Percentiles rank a stretch among this genome's conserved stretches.
phyloP scores from a whole-genome alignment of 2,113 vertebrate genomes.

The Zapus hudsonius region DNA sequence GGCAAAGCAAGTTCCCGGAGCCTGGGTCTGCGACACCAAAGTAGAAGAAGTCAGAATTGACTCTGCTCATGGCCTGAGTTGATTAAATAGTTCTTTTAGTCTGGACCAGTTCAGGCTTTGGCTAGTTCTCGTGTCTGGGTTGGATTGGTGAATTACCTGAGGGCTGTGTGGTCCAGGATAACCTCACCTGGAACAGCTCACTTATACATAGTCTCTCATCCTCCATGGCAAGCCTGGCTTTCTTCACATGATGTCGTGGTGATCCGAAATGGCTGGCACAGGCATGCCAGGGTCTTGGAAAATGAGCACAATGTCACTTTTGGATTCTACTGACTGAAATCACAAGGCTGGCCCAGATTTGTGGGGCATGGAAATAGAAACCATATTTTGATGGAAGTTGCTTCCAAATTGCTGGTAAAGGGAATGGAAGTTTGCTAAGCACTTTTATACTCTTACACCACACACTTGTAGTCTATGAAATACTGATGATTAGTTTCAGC shows the following conservation, averaged over 20 bases:
- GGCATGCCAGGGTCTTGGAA: not conserved
- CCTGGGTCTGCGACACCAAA: not conserved
- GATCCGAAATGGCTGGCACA: not conserved
- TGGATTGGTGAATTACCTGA: not conserved
- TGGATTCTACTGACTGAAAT: not conserved
- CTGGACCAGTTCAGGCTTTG: not conserved
- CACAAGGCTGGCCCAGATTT: not conserved
- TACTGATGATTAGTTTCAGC: not conserved
- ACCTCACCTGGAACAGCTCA: accelerated
- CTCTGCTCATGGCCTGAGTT: not conserved
- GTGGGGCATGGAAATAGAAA: not conserved
- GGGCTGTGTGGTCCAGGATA: too few relatives aligned
- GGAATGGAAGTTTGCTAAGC: not conserved
- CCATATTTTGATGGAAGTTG: not conserved
- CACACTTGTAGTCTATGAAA: not conserved
- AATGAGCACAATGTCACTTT: not conserved
- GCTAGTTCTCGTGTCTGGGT: not conserved
- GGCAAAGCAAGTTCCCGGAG: not conserved
- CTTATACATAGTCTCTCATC: not conserved
- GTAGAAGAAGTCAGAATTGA: not conserved
- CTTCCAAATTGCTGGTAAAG: not conserved
- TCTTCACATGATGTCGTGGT: not conserved
- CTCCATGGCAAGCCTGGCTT: not conserved
- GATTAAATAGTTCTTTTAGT: not conserved
- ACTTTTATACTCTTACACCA: not conserved